Evolutionary conservation across 2,888 invertebrate species (phyloP), one percentile per base, ranked within the genome.

Genomic region (Chrysolina americana): DNA sequence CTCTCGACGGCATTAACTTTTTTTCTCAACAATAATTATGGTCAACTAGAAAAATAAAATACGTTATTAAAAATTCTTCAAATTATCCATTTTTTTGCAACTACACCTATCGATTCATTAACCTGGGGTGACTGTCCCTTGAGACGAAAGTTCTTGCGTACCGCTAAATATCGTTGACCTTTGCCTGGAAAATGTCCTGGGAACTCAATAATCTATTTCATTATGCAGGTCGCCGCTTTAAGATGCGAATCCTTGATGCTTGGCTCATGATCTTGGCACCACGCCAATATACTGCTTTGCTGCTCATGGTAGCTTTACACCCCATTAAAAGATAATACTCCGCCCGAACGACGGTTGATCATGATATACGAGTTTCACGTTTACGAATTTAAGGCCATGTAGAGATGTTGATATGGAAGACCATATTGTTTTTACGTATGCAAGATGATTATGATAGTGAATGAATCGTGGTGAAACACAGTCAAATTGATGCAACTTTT

Each of bases 301-400:
- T 28, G 36, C n/a, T 59, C 59, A 3, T 23, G 1, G 15, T 59
- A 59, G 15, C 36, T 59, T 56, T n/a, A 59, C 59, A 59, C 59
- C 59, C 59, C 36, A 59, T 59, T 59, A n/a, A 59, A 59, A 59
- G 28, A 59, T 59, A 59, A 36, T 28, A n/a, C 59, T n/a, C 59
- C 59, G 17, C 36, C 59, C 36, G 15, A 28, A 11, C 15, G 59
- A n/a, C 13, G 11, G 59, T 28, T n/a, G 36, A 28, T 28, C 59
- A 59, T 59, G 59, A 28, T 28, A 10, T 28, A 28, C 3, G 59
- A 59, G 28, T 28, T 28, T 36, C 28, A 59, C 59, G 36, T 59
- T 59, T 28, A 59, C 36, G 59, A 15, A 28, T 15, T n/a, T 9
- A 28, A 15, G 8, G 1, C 23, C 5, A 8, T 59, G 0, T 15